phyloP scores from a whole-genome alignment of 2,797 vertebrate species.

The Dryobates pubescens region DNA sequence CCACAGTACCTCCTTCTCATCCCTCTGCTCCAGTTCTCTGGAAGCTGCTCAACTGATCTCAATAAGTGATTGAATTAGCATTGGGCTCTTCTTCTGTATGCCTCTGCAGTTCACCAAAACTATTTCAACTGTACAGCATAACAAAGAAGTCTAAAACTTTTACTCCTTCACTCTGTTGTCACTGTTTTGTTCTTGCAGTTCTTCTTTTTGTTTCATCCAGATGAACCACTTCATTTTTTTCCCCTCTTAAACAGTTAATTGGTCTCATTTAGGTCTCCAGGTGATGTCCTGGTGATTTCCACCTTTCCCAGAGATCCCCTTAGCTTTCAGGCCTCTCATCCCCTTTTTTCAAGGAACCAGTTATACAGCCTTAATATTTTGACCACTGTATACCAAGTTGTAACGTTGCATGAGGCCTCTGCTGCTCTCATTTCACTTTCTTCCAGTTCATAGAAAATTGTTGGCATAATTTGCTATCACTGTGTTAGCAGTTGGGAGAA shows the following conservation, averaged over 20 bases:
- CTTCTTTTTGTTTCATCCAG: background rate
- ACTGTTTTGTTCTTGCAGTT: background rate
- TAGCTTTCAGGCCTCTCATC: background rate
- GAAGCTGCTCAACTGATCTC: background rate
- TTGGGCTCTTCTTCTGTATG: background rate
- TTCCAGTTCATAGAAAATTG: background rate
- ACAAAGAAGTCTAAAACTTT: background rate
- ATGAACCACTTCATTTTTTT: background rate
- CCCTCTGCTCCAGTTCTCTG: background rate
- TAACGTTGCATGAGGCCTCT: background rate
- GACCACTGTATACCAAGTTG: background rate
- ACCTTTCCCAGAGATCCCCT: background rate
- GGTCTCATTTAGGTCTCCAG: background rate
- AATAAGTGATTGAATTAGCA: background rate
- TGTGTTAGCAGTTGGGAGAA: background rate
- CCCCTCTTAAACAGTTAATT: background rate
- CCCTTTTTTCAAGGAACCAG: background rate
- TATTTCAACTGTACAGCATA: background rate
- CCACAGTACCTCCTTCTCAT: background rate
- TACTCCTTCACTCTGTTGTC: background rate
- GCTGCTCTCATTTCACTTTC: background rate
- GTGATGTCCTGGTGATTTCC: background rate
- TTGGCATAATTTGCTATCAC: background rate
- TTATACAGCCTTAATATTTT: background rate
- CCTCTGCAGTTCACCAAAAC: background rate